phyloP scores from a whole-genome alignment of 1,140 invertebrate species.

The Drosophila carrolli region DNA sequence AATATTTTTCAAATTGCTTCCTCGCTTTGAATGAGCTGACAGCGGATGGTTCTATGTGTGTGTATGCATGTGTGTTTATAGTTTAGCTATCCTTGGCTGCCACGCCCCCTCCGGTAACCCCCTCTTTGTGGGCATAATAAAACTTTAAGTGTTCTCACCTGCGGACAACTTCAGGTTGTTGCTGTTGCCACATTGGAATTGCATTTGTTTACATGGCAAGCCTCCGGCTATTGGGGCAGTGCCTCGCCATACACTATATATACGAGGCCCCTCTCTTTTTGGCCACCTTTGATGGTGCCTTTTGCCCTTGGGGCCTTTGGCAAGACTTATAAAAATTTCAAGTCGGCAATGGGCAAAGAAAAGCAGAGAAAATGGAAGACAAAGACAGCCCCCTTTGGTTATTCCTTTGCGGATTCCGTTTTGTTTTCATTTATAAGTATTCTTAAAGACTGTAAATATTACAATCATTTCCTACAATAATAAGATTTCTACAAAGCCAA shows the following conservation, averaged over 20 bases:
- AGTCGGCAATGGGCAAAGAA: conserved; percentile 37
- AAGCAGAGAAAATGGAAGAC: conserved; percentile 26
- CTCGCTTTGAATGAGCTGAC: conserved; percentile 67
- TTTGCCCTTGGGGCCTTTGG: conserved; percentile 40
- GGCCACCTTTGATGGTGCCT: conserved; percentile 43
- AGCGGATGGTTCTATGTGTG: conserved; percentile 20
- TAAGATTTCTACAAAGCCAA: too few relatives aligned
- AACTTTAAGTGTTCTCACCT: conserved; percentile 74
- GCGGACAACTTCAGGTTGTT: conserved; percentile 49
- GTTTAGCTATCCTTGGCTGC: conserved; percentile 42
- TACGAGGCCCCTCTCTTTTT: conserved; percentile 16
- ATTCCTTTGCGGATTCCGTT: conserved; percentile 26
- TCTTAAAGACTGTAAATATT: conserved; percentile 5
- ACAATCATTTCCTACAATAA: not conserved
- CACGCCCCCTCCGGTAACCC: not conserved
- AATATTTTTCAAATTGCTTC: conserved; percentile 33
- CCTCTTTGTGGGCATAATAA: conserved; percentile 61
- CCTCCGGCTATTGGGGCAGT: conserved; percentile 62
- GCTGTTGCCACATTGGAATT: conserved; percentile 48
- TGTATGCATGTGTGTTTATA: conserved; percentile 28
- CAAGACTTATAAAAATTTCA: conserved; percentile 70
- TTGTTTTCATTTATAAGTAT: conserved; percentile 1
- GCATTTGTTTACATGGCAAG: conserved; percentile 65
- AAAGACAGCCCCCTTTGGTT: conserved; percentile 27
- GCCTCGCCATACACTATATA: not conserved